Conservation (phyloP, 2,888 invertebrate genomes). For the Ophion slaviceki region DNA sequence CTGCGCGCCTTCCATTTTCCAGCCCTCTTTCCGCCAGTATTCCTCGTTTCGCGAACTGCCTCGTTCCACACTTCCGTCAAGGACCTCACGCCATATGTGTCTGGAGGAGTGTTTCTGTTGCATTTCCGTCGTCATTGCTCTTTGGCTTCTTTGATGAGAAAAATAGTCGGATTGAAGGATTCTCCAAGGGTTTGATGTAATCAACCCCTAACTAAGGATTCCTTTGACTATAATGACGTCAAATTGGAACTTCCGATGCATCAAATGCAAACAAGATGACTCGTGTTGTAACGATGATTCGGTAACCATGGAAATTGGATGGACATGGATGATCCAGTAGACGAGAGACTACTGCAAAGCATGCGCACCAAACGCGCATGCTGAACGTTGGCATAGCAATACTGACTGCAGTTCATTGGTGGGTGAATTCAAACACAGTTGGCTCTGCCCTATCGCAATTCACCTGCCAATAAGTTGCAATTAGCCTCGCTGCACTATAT, state of each 20-base stretch:
- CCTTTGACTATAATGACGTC: background rate
- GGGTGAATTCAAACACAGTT: background rate
- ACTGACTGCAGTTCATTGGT: background rate
- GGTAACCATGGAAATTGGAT: background rate
- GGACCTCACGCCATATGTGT: background rate
- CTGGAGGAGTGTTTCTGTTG: background rate
- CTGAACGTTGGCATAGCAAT: too few relatives aligned
- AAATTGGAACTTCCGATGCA: background rate
- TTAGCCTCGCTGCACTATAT: background rate
- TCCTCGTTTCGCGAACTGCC: background rate
- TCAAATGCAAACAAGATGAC: background rate
- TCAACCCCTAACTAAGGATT: background rate
- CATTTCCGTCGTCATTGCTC: background rate
- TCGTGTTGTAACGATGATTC: background rate
- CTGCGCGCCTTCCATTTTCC: background rate
- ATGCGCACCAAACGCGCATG: too few relatives aligned
- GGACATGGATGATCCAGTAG: background rate
- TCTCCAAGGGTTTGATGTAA: background rate
- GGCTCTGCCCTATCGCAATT: background rate
- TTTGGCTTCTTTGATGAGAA: background rate
- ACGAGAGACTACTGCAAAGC: too few relatives aligned
- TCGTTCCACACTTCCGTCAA: background rate
- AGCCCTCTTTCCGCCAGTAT: slow-evolving; percentile 25
- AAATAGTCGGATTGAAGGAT: background rate
- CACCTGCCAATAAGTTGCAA: background rate